Percentiles rank a stretch among this genome's conserved stretches.
phyloP scores from a whole-genome alignment of 2,113 vertebrate genomes.

The Cololabis saira region DNA sequence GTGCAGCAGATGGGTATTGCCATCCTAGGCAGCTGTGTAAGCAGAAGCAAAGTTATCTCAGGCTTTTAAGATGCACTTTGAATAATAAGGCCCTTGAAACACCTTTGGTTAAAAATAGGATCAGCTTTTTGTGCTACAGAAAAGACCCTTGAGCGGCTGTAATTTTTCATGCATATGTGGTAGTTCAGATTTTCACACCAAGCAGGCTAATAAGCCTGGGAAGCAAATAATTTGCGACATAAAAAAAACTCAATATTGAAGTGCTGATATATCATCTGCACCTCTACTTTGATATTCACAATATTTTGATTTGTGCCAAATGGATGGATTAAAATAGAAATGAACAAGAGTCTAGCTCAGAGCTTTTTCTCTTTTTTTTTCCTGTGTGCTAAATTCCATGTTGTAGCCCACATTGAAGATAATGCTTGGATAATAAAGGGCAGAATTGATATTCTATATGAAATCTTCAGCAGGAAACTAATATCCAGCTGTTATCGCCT shows the following conservation, averaged over 20 bases:
- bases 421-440: slow-evolving; percentile 56
- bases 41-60: no score
- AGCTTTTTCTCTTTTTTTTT: neutral
- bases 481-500: slow-evolving; percentile 63
- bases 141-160: no score
- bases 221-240: neutral
- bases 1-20: no score
- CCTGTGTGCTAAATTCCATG: slow-evolving; percentile 12
- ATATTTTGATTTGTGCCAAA: neutral
- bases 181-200: neutral
- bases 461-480: slow-evolving; percentile 62
- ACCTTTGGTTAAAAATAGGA: neutral
- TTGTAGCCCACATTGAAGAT: slow-evolving; percentile 45
- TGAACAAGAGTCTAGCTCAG: slow-evolving; percentile 16
- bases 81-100: neutral
- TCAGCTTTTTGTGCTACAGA: neutral
- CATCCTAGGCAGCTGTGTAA: no score
- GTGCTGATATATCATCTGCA: neutral
- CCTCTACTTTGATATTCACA: neutral
- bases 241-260: neutral
- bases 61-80: neutral
- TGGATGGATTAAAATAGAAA: slow-evolving; percentile 16
- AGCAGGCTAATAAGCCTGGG: neutral
- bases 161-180: neutral
- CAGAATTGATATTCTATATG: slow-evolving; percentile 61